Conservation (phyloP, 2,888 invertebrate genomes). For the Lepas anatifera region DNA sequence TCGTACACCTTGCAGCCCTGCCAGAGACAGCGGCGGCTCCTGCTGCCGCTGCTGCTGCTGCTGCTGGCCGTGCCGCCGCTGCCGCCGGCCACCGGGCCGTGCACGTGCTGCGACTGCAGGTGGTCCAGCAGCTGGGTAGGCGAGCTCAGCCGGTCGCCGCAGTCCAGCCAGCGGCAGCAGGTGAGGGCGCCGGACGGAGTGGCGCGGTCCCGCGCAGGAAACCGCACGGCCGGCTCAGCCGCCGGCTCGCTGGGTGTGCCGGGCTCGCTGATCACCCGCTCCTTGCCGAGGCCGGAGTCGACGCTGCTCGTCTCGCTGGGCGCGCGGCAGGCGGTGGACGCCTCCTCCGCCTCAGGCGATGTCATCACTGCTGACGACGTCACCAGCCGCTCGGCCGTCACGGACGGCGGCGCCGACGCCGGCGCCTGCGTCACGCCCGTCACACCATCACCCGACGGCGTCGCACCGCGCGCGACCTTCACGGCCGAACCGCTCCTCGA, state of each 20-base stretch:
- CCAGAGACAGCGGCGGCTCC: constrained; percentile 64
- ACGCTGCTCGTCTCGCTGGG: constrained; percentile 8
- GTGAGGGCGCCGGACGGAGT: not conserved
- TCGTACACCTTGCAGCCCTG: constrained; percentile 88
- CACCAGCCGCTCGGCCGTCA: too few species aligned
- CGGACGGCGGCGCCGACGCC: not conserved
- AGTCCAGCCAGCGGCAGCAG: constrained; percentile 16
- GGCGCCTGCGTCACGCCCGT: not conserved
- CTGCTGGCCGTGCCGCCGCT: constrained; percentile 13
- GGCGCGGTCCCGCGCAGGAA: not conserved
- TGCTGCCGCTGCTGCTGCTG: not conserved
- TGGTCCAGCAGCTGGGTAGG: constrained; percentile 17
- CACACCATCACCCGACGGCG: too few species aligned
- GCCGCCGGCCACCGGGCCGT: not conserved
- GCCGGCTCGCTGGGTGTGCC: not conserved
- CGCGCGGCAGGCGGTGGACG: not conserved
- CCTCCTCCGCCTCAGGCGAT: not conserved
- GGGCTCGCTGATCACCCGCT: not conserved
- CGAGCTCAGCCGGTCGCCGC: constrained; percentile 10
- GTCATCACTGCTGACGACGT: too few species aligned
- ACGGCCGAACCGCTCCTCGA: too few species aligned
- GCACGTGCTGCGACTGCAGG: constrained; percentile 13
- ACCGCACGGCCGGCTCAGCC: not conserved
- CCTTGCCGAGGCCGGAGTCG: constrained; percentile 6
- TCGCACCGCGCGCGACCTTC: too few species aligned